These are phyloP conservation scores for Pocillopora verrucosa DNA, from an alignment of 64 coral and sea anemone species.

Conservation along the genomic window DNA sequence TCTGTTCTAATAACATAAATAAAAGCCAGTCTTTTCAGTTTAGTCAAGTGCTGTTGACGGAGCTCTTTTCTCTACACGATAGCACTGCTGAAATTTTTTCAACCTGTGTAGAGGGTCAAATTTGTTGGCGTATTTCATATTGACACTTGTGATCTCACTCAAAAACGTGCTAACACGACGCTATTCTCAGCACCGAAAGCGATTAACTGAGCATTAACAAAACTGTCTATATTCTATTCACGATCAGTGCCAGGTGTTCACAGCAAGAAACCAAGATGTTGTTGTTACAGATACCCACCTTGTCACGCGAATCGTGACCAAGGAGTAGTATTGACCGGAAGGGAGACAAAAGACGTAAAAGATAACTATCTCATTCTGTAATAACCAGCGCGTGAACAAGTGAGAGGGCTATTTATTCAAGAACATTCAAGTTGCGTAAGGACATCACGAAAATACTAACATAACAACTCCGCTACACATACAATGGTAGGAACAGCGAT, in stretches of 20 bases:
- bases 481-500: neutral
- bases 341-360: neutral
- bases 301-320: conserved; percentile 29
- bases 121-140: neutral
- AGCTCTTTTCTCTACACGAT: neutral
- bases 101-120: neutral
- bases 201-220: neutral
- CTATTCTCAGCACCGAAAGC: neutral
- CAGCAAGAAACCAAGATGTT: neutral
- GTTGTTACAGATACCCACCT: neutral
- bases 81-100: neutral
- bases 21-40: neutral
- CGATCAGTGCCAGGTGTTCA: neutral
- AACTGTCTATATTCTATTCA: neutral
- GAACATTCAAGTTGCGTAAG: neutral
- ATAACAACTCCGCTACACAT: neutral
- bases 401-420: neutral
- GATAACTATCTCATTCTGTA: conserved; percentile 2
- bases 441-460: no score
- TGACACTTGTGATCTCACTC: neutral
- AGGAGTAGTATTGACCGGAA: neutral
- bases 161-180: neutral
- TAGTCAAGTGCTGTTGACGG: neutral
- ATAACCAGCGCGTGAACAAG: neutral
- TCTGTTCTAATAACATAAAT: neutral